phyloP scores from a whole-genome alignment of 2,888 invertebrate species.

The Ophion obscuratus region DNA sequence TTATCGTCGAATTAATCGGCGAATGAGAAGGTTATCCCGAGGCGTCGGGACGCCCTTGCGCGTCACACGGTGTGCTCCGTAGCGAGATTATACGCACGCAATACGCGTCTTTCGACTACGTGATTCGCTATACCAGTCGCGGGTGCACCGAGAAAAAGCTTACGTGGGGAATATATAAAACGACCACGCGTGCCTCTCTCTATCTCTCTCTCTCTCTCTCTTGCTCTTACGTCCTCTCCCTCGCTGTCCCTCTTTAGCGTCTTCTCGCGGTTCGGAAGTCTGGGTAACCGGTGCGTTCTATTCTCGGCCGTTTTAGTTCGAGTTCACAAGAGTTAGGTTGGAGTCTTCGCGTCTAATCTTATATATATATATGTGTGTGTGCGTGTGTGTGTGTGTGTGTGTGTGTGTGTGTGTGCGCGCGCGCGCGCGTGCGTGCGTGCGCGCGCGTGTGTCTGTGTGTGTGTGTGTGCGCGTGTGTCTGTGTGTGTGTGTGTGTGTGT shows the following conservation, averaged over 20 bases:
- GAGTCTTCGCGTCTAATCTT: conserved; percentile 16
- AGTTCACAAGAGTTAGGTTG: conserved; percentile 35
- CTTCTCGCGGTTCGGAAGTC: conserved; percentile 74
- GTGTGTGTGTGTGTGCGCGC: no score
- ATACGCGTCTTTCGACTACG: not conserved
- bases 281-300: conserved; percentile 75
- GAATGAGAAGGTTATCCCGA: not conserved
- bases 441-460: no score
- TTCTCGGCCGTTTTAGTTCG: conserved; percentile 69
- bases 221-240: not conserved
- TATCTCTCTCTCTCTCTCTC: conserved; percentile 65
- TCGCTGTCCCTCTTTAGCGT: conserved; percentile 29
- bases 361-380: not conserved
- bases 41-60: not conserved
- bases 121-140: conserved; percentile 22
- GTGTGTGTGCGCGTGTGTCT: no score
- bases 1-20: not conserved
- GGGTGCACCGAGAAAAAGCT: conserved; percentile 36
- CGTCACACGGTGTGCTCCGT: not conserved
- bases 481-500: no score
- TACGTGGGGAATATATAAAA: conserved; percentile 52
- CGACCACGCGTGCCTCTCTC: conserved; percentile 59
- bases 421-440: no score
- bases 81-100: not conserved
- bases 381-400: not conserved